Base-by-base conservation (phyloP, 1,140 invertebrate genomes). In the Pseudomyrmex sp. region DNA sequence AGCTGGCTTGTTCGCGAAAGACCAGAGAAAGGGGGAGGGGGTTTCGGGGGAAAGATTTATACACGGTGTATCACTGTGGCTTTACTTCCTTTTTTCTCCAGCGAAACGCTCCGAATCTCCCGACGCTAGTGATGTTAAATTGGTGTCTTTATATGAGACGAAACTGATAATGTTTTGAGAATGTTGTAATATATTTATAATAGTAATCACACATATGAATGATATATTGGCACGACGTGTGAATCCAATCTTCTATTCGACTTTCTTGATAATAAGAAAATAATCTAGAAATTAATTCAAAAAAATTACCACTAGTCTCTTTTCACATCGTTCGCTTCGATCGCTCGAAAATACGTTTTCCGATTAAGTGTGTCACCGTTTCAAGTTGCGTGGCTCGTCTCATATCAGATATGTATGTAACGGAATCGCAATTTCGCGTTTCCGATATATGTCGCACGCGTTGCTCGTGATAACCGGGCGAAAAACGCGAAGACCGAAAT, bases 391-490 rank as follows among this genome's bases (percentile, higher is more conserved):
- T 52, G 35, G 44, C 18, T 58, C 10, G 54, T 26, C 65, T 79
- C 26, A 35, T 0, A 0, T 58, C 52, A 7, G 44, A 35, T 54
- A 66, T 69, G 52, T 54, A 66, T 58, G 63, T 59, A 79, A 79
- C 52, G 35, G 46, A 70, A 79, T 79, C 35, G 65, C 76, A 20
- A 52, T 48, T 58, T 18, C 7, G 50, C 63, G 75, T 77, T 68
- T 77, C 65, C 35, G 35, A 35, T 35, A 35, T 35, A 68, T 68
- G 75, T 69, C 61, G 74, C 62, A 44, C 74, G 75, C 63, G 35
- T 59, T 65, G 76, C 65, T 26, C 66, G 76, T 72, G 76, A 80
- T 80, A 80, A 72, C 76, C 66, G 66, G 72, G 76, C 66, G 76
- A 72, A 35, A 35, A 72, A 80, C 76, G 66, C 18, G 72, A 80